Percentiles rank a stretch among this genome's conserved stretches.
phyloP scores from a whole-genome alignment of 2,797 vertebrate genomes.

The Smutsia temminckii region DNA sequence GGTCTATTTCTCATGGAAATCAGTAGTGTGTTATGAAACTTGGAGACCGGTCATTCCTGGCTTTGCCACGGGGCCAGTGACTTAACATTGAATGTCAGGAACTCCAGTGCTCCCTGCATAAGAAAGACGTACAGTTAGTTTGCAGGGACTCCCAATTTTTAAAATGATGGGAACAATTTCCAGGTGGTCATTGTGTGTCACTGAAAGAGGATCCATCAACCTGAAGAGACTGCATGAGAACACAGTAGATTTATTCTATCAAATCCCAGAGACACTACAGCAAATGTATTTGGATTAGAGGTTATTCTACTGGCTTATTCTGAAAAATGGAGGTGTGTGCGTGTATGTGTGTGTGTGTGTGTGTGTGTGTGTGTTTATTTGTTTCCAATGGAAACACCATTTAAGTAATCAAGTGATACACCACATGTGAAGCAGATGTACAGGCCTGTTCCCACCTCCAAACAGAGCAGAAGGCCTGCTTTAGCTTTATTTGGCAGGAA shows the following conservation, averaged over 20 bases:
- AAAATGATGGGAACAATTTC: conserved; percentile 37
- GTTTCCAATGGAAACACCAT: conserved; percentile 34
- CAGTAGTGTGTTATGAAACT: conserved; percentile 64
- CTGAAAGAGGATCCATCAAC: not conserved
- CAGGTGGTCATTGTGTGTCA: not conserved
- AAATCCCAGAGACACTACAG: not conserved
- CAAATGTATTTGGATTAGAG: conserved; percentile 32
- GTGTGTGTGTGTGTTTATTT: not conserved
- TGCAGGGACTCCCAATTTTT: not conserved
- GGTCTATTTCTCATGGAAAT: conserved; percentile 74
- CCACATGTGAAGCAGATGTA: conserved; percentile 76
- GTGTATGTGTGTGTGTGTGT: too few relatives aligned
- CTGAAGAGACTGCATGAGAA: not conserved
- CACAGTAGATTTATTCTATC: not conserved
- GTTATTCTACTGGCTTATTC: not conserved
- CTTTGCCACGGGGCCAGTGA: not conserved
- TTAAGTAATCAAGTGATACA: conserved; percentile 68
- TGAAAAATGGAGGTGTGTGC: not conserved
- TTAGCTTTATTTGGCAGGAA: conserved; percentile 74
- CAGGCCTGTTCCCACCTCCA: conserved; percentile 37
- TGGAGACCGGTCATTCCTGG: conserved; percentile 40
- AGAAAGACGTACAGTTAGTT: conserved; percentile 35
- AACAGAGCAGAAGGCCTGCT: conserved; percentile 70
- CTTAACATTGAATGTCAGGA: conserved; percentile 43
- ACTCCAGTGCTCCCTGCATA: not conserved